Conservation (phyloP, 2,113 vertebrate genomes). For the Megalops atlanticus region DNA sequence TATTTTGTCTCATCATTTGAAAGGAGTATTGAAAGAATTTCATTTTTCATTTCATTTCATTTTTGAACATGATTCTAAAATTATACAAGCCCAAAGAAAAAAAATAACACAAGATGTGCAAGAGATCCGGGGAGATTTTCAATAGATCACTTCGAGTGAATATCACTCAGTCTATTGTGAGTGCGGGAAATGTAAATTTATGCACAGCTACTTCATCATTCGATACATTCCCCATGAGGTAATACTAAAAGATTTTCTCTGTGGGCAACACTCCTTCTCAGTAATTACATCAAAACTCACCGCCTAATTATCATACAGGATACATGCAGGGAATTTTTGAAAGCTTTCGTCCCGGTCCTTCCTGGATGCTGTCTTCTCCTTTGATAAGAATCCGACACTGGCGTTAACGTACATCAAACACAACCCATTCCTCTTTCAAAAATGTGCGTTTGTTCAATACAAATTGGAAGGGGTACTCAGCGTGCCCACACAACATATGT, state of each 20-base stretch:
- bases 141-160: conserved; percentile 67
- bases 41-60: no score
- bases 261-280: conserved; percentile 65
- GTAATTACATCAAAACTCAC: conserved; percentile 72
- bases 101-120: conserved; percentile 56
- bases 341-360: conserved; percentile 53
- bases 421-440: not conserved
- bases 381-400: conserved; percentile 61
- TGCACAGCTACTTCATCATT: conserved; percentile 65
- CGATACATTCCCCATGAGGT: conserved; percentile 61
- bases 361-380: conserved; percentile 59
- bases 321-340: conserved; percentile 68
- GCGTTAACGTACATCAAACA: conserved; percentile 67
- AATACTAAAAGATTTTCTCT: conserved; percentile 57
- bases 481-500: not conserved
- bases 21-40: no score
- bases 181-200: conserved; percentile 68
- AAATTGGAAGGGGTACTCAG: not conserved
- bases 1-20: no score
- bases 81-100: conserved; percentile 30
- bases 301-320: conserved; percentile 72
- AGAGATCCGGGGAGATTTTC: conserved; percentile 51
- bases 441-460: not conserved
- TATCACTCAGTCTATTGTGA: conserved; percentile 57
- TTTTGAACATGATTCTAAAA: not conserved